A percentile compares a stretch with the other conserved stretches of the same genome.
phyloP scores from a whole-genome alignment of 2,797 vertebrate genomes.

The Galagoides demidoff region DNA sequence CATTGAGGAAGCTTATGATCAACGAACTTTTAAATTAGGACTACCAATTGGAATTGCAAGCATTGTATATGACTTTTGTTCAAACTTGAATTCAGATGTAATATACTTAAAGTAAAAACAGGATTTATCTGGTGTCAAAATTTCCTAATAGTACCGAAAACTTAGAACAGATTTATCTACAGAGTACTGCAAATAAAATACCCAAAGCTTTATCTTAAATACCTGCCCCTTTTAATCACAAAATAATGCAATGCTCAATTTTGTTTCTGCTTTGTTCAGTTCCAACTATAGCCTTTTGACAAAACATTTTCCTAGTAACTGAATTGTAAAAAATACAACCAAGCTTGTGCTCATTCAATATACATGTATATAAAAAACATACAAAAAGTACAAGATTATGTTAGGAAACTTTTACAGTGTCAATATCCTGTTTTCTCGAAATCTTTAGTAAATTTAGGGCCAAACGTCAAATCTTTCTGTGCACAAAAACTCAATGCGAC shows the following conservation, averaged over 20 bases:
- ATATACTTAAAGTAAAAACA: slow-evolving; percentile 82
- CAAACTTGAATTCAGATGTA: slow-evolving; percentile 80
- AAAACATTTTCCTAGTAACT: slow-evolving; percentile 87
- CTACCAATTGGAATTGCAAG: slow-evolving; percentile 76
- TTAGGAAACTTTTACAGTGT: slow-evolving; percentile 91
- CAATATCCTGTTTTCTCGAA: slow-evolving; percentile 95
- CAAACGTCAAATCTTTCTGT: slow-evolving; percentile 95
- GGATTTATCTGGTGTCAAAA: slow-evolving; percentile 77
- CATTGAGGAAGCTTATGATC: slow-evolving; percentile 71
- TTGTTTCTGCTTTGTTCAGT: slow-evolving; percentile 81
- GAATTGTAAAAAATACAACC: slow-evolving; percentile 89
- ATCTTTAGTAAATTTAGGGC: slow-evolving; percentile 92
- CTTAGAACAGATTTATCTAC: slow-evolving; percentile 76
- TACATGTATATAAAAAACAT: slow-evolving; percentile 91
- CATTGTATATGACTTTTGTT: slow-evolving; percentile 58
- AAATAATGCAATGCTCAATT: slow-evolving; percentile 82
- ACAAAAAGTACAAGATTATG: slow-evolving; percentile 92
- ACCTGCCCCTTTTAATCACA: slow-evolving; percentile 82
- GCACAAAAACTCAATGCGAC: slow-evolving; percentile 96
- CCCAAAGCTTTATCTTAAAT: slow-evolving; percentile 74
- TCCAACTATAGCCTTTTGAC: slow-evolving; percentile 85
- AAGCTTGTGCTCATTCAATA: slow-evolving; percentile 91
- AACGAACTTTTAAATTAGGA: slow-evolving; percentile 74
- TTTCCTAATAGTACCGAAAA: slow-evolving; percentile 82
- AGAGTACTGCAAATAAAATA: slow-evolving; percentile 77